Percentiles rank a stretch among this genome's conserved stretches.
Conservation (phyloP, 2,888 invertebrate species). For the Seira musarum region DNA sequence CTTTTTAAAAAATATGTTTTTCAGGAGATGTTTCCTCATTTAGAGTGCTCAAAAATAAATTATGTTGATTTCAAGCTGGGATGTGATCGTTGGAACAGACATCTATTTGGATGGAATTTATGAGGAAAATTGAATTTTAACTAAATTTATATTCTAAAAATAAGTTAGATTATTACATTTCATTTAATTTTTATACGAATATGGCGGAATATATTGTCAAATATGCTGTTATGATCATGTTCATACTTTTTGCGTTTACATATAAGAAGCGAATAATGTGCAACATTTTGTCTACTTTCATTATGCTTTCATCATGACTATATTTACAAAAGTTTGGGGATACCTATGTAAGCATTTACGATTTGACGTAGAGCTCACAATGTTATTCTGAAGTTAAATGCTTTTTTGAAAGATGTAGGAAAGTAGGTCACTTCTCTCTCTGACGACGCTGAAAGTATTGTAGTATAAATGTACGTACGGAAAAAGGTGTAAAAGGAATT, state of each 20-base stretch:
- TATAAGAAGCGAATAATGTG: not conserved
- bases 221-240: too few species aligned
- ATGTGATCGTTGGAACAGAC: too few species aligned
- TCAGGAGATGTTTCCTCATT: not conserved
- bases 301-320: not conserved
- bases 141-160: too few species aligned
- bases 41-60: too few species aligned
- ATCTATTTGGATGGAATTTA: too few species aligned
- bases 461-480: conserved; percentile 70
- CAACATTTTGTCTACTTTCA: not conserved
- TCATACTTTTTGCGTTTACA: not conserved
- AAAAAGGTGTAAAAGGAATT: conserved; percentile 68
- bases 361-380: conserved; percentile 15
- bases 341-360: too few species aligned
- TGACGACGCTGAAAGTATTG: too few species aligned
- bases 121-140: too few species aligned
- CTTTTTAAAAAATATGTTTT: not conserved
- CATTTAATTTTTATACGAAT: too few species aligned
- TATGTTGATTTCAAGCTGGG: too few species aligned
- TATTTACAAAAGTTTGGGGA: not conserved
- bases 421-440: conserved; percentile 70
- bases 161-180: too few species aligned
- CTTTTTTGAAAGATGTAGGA: conserved; percentile 65
- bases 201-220: too few species aligned
- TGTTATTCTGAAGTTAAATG: not conserved